Base-by-base conservation (phyloP, 2,113 vertebrate species). In the Enhydra lutris region DNA sequence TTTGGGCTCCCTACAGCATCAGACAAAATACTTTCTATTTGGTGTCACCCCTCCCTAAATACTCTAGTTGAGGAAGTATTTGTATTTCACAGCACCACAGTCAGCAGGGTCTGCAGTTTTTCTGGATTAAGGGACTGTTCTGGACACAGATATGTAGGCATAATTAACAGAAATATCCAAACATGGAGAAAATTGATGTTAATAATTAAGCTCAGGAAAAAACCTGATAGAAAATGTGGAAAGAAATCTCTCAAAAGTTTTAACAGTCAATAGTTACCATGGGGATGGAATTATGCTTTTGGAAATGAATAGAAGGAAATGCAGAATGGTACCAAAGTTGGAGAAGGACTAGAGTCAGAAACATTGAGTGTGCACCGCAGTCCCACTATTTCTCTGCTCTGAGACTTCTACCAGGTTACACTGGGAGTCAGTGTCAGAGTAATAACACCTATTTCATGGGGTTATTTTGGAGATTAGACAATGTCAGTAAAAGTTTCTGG, bases 311-410 rank as follows among this genome's bases (percentile, higher is more conserved):
- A 78, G 10, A 34, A 80, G n/a, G 6, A 65, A 10, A 14, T 71
- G 10, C 45, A 85, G 23, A 20, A 42, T 45, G 6, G 18, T 23
- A 55, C 31, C 4, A 59, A 10, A 71, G 45, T 52, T 3, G 3
- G 73, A 59, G 21, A 34, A 84, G 6, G 4, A 57, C 45, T n/a
- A 2, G 50, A 61, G 50, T 83, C 80, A 83, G 34, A 61, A 23
- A 18, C 5, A 36, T 0, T 15, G 21, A 34, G 12, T 39, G 0
- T 86, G 20, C 17, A 50, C 1, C 1, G 5, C 8, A 71, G 26
- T 6, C 23, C 36, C 0, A 45, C 55, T 88, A 1, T 42, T 36
- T 65, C 71, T 88, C 42, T 55, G 6, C 18, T 59, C 71, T 50
- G 63, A 76, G 57, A 36, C 18, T 86, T 50, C 23, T 34, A 31